Percentiles rank a stretch among this genome's conserved stretches.
phyloP scores from a whole-genome alignment of 2,888 invertebrate species.

The Lithophane ornitopus region DNA sequence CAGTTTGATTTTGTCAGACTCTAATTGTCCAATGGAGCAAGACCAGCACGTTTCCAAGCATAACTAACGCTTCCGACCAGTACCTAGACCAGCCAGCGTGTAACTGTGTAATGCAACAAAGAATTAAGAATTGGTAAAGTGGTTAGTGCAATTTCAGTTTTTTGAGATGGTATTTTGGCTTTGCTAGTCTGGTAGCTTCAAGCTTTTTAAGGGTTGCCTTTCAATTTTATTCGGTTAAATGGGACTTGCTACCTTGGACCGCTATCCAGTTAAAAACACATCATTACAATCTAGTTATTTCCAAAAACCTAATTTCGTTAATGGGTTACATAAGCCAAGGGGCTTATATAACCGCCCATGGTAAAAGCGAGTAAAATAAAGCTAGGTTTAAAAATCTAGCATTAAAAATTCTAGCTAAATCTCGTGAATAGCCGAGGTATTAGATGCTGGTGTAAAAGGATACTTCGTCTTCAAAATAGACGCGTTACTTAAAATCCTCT shows the following conservation, averaged over 20 bases:
- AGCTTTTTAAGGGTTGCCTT: not conserved
- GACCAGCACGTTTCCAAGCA: no score
- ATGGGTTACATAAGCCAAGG: constrained; percentile 38
- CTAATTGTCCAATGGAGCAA: no score
- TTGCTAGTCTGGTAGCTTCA: not conserved
- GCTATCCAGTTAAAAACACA: not conserved
- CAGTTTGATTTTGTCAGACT: no score
- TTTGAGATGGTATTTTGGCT: no score
- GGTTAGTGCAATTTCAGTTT: not conserved
- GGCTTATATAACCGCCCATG: constrained; percentile 14
- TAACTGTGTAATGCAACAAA: not conserved
- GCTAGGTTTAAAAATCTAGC: constrained; percentile 42
- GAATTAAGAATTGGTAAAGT: not conserved
- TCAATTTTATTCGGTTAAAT: not conserved
- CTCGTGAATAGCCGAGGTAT: constrained; percentile 40
- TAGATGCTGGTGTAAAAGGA: constrained; percentile 40
- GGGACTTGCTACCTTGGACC: no score
- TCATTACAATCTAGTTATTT: constrained; percentile 2
- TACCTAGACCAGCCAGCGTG: no score
- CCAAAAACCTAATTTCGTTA: constrained; percentile 56
- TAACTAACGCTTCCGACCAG: no score
- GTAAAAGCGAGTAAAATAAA: constrained; percentile 39
- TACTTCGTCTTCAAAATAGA: constrained; percentile 50
- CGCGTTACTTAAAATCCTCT: constrained; percentile 43
- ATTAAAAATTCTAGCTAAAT: constrained; percentile 43